Percentiles rank a stretch among this genome's conserved stretches.
Evolutionary conservation across 2,797 vertebrate species (phyloP).

Genomic region (Sebastes matsubarae): DNA sequence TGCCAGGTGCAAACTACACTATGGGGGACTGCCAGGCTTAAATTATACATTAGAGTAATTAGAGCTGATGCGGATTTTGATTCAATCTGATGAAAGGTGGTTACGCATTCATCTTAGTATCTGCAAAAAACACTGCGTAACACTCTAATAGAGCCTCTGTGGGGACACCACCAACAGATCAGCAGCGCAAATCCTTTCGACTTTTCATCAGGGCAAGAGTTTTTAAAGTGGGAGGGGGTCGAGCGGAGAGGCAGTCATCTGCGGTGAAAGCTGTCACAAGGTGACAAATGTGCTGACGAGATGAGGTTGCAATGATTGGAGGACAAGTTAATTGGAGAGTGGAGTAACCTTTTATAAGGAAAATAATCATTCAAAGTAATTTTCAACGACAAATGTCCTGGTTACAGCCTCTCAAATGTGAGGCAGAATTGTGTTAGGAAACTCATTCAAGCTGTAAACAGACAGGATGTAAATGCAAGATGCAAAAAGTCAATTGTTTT

Average conservation of each 20-base stretch:
- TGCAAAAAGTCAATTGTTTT: neutral
- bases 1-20: constrained; percentile 53
- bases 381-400: neutral
- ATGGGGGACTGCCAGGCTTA: constrained; percentile 37
- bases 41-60: constrained; percentile 69
- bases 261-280: constrained; percentile 8
- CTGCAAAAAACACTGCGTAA: constrained; percentile 8
- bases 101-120: constrained; percentile 26
- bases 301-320: neutral
- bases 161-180: neutral
- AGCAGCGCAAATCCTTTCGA: constrained; percentile 35
- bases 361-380: neutral
- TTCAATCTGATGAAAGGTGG: constrained; percentile 63
- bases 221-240: constrained; percentile 25
- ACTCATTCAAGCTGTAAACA: neutral
- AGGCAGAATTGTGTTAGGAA: accelerated
- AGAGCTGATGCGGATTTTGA: constrained; percentile 56
- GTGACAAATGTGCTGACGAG: neutral
- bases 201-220: constrained; percentile 56
- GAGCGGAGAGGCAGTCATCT: neutral
- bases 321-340: neutral
- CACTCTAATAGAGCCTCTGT: constrained; percentile 1
- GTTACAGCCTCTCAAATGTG: neutral
- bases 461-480: neutral
- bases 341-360: neutral